phyloP scores from a whole-genome alignment of 2,113 vertebrate genomes.

The Syrmaticus mikado region DNA sequence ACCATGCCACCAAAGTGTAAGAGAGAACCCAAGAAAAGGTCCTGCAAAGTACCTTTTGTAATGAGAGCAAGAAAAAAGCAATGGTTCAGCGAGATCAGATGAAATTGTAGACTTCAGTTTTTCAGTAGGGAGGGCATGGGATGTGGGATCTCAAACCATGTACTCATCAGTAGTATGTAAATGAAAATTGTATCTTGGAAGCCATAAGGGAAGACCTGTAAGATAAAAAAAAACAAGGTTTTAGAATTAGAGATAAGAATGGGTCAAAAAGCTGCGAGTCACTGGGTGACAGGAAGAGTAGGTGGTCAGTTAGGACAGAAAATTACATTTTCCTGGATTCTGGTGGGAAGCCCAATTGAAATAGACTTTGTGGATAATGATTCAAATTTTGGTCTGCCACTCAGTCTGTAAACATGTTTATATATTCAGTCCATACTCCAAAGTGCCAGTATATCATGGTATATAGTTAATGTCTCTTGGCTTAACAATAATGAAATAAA shows the following conservation, averaged over 20 bases:
- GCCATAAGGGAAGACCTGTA: not conserved
- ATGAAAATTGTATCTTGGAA: not conserved
- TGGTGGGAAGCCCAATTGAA: conserved; percentile 3
- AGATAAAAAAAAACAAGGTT: not conserved
- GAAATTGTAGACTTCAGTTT: not conserved
- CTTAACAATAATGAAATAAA: not conserved
- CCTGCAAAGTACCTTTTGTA: not conserved
- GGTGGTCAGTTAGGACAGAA: conserved; percentile 7
- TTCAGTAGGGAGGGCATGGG: not conserved
- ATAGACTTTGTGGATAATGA: conserved; percentile 45
- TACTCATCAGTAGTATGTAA: not conserved
- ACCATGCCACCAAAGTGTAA: not conserved
- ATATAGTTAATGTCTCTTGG: not conserved
- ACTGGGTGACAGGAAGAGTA: not conserved
- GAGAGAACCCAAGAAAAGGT: not conserved
- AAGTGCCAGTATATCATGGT: not conserved
- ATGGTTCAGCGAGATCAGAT: not conserved
- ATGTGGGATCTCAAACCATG: not conserved
- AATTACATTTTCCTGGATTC: not conserved
- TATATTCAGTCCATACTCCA: not conserved
- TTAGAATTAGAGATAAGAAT: not conserved
- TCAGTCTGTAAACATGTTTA: not conserved
- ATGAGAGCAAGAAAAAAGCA: not conserved
- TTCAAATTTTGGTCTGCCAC: conserved; percentile 40
- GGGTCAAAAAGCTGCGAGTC: not conserved